Percentiles rank a stretch among this genome's conserved stretches.
phyloP scores from a whole-genome alignment of 2,888 invertebrate genomes.

The Helleia helle region DNA sequence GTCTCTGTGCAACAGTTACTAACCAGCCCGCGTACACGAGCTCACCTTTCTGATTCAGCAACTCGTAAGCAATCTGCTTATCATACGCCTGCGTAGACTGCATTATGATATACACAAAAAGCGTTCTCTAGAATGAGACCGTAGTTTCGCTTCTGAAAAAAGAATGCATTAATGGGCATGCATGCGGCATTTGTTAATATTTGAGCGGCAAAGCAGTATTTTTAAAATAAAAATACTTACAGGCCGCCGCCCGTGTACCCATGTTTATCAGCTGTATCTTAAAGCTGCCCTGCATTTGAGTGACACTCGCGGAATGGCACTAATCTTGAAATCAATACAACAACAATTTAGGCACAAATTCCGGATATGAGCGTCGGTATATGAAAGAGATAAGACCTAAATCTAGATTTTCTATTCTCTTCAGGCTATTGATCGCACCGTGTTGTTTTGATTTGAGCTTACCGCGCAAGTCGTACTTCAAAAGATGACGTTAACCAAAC shows the following conservation, averaged over 20 bases:
- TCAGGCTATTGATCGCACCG: conserved; percentile 49
- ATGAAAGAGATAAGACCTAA: conserved; percentile 66
- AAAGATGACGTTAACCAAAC: background rate
- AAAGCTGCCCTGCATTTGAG: conserved; percentile 79
- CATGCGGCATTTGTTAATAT: conserved; percentile 33
- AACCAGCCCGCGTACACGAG: conserved; percentile 32
- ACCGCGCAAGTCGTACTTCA: conserved; percentile 18
- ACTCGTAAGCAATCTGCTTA: conserved; percentile 56
- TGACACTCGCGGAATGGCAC: conserved; percentile 35
- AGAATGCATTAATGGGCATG: conserved; percentile 61
- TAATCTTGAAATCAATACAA: conserved; percentile 50
- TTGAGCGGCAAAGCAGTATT: conserved; percentile 26
- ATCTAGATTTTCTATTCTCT: conserved; percentile 59
- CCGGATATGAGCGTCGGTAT: conserved; percentile 20
- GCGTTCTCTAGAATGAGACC: conserved; percentile 58
- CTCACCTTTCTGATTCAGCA: conserved; percentile 65
- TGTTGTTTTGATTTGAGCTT: conserved; percentile 24
- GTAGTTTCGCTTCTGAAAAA: conserved; percentile 61
- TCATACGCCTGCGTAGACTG: conserved; percentile 45
- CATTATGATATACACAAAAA: conserved; percentile 61
- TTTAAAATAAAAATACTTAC: conserved; percentile 73
- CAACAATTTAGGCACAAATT: conserved; percentile 34
- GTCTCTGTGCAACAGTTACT: conserved; percentile 21
- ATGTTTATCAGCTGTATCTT: conserved; percentile 84
- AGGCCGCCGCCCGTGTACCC: conserved; percentile 95